Evolutionary conservation across 1,140 invertebrate species (phyloP), one percentile per base, ranked within the genome.

Genomic region (Ylistrum balloti): DNA sequence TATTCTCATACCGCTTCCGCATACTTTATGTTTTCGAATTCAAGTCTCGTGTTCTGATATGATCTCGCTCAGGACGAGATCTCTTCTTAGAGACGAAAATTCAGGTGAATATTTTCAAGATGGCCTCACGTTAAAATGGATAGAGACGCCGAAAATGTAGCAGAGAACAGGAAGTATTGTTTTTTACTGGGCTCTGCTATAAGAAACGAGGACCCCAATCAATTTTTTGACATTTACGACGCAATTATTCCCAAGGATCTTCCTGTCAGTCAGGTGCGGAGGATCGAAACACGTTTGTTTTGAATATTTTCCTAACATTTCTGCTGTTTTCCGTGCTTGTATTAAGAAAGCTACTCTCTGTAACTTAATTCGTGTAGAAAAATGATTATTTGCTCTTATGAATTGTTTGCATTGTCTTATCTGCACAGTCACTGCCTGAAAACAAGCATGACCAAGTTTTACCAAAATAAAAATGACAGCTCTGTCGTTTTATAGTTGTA

Each of bases 111-210:
- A 91, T 92, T 93, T 94, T 94, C 94, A 95, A 95, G 88, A 95
- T 95, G 94, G 94, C 94, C 93, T 91, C 89, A 87, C 89, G 88
- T 89, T 92, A 94, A 95, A 92, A 95, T 95, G 94, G 94, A 95
- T 93, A 91, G 89, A 88, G 89, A 91, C 89, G 91, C 85, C 88
- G 92, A 93, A 92, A 92, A 93, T 93, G 92, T 93, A 91, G 93
- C 93, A 91, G 94, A 94, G 92, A 93, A 92, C 85, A 92, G 92
- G 91, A 94, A 93, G 91, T 95, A 94, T 90, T 93, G 94, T 90
- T 94, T 95, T 92, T 92, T 95, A 20, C 90, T 95, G 86, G 94
- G 94, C 91, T 94, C 93, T 92, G 94, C 94, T 89, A 91, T 95
- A 33, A 93, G 92, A 91, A 94, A 94, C 91, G 92, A 94, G 91